Conservation (phyloP, 2,797 vertebrate species). For the Tolypeutes matacus region DNA sequence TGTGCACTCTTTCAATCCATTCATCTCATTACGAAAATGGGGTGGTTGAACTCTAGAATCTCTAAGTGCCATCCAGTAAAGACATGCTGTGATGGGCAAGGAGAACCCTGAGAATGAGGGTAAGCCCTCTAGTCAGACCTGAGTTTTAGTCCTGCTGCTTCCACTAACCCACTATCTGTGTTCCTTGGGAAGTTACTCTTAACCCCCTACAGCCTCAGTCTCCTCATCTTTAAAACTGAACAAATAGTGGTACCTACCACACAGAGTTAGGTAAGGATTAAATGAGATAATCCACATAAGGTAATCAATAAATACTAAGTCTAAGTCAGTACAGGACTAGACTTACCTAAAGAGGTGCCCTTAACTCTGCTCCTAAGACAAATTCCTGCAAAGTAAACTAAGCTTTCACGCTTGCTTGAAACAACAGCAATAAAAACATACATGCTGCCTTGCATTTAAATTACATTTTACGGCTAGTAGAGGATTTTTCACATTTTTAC, state of each 20-base stretch:
- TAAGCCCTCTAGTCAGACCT: not conserved
- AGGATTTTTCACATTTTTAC: not conserved
- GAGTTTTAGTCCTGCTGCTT: too few relatives aligned
- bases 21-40: not conserved
- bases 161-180: not conserved
- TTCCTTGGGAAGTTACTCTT: not conserved
- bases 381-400: not conserved
- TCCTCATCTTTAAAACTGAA: not conserved
- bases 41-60: not conserved
- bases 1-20: not conserved
- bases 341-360: not conserved
- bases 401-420: not conserved
- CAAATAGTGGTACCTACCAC: not conserved
- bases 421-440: not conserved
- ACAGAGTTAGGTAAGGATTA: not conserved
- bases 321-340: not conserved
- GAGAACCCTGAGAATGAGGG: not conserved
- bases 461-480: not conserved
- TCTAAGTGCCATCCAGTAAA: not conserved
- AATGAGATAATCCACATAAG: not conserved
- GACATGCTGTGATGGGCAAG: rapidly evolving
- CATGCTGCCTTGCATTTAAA: not conserved
- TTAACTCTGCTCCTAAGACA: not conserved
- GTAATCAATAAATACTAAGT: not conserved
- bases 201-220: not conserved